Base-by-base conservation (phyloP, 2,113 vertebrate species). In the Microtus montanus region DNA sequence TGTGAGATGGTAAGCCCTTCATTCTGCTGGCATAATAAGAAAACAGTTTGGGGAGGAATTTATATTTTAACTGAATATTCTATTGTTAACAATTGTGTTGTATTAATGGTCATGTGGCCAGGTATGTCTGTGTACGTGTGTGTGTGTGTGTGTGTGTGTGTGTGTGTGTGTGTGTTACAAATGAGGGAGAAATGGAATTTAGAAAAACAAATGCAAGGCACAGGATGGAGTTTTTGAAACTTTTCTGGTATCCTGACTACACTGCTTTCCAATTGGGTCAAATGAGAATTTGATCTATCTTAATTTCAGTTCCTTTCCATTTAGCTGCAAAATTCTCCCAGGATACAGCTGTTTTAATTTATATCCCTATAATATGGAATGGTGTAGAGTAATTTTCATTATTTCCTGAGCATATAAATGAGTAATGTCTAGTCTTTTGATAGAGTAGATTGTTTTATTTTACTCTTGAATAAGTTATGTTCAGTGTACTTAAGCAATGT, bases 281-380 rank as follows among this genome's bases (percentile, higher is more conserved):
- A 94, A n/a, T 77, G 71, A 94, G 19, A 96, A 87, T 80, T 89
- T 93, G 11, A 83, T 89, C 92, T 94, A 70, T 80, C 38, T 94
- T 78, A 66, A 49, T 92, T 92, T 95, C 26, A 52, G 4, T 96
- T 92, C 94, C 15, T 79, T 96, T 91, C 70, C 30, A 89, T 28
- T 93, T 75, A 94, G 73, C 33, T 74, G 19, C 4, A 87, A 80
- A n/a, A 78, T 73, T 94, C 19, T 93, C 90, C 90, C 80, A 92
- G 33, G 87, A 71, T 68, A 47, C 2, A 87, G 70, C 7, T 90
- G 15, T 73, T 85, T 94, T 92, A 79, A 87, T 74, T 71, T 83
- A 75, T 63, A 47, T 82, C 19, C 33, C 17, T 95, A 87, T 71
- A 89, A 95, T 79, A 28, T 87, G 33, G 47, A n/a, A 94, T 17